These are phyloP conservation scores for Triops longicaudatus DNA, from an alignment of 1,140 invertebrate genomes.

Conservation along the genomic window DNA sequence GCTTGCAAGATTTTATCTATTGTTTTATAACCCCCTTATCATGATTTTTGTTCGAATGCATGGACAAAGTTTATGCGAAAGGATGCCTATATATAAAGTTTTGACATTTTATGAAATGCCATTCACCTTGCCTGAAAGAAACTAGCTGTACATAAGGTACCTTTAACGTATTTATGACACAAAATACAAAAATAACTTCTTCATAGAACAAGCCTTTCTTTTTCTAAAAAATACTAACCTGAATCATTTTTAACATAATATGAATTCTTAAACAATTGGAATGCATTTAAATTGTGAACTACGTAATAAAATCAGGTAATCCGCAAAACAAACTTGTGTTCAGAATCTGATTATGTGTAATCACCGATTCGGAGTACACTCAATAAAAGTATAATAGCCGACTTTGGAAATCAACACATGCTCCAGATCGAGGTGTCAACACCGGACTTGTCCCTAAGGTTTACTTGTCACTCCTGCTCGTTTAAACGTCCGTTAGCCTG, in stretches of 20 bases:
- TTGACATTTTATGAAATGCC: not conserved
- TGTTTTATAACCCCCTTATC: not conserved
- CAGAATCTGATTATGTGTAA: too few relatives aligned
- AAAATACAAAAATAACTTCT: not conserved
- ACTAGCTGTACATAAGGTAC: not conserved
- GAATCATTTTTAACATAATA: not conserved
- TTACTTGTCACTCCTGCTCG: too few relatives aligned
- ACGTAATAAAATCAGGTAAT: too few relatives aligned
- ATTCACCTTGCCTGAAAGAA: constrained; percentile 12
- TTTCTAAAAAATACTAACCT: not conserved
- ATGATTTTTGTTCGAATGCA: not conserved
- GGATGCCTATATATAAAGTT: not conserved
- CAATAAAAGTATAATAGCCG: too few relatives aligned
- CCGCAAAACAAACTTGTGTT: too few relatives aligned
- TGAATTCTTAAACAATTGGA: too few relatives aligned
- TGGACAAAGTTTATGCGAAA: not conserved
- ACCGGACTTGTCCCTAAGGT: too few relatives aligned
- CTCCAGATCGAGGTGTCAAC: too few relatives aligned
- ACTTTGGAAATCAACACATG: too few relatives aligned
- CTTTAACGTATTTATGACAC: constrained; percentile 6
- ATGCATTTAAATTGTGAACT: too few relatives aligned
- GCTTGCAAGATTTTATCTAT: constrained; percentile 2
- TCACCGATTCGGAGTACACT: too few relatives aligned
- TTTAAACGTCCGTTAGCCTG: too few relatives aligned
- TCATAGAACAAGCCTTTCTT: not conserved